These are phyloP conservation scores for Drosophila lacicola DNA, from an alignment of 2,888 invertebrate species.

Conservation along the genomic window DNA sequence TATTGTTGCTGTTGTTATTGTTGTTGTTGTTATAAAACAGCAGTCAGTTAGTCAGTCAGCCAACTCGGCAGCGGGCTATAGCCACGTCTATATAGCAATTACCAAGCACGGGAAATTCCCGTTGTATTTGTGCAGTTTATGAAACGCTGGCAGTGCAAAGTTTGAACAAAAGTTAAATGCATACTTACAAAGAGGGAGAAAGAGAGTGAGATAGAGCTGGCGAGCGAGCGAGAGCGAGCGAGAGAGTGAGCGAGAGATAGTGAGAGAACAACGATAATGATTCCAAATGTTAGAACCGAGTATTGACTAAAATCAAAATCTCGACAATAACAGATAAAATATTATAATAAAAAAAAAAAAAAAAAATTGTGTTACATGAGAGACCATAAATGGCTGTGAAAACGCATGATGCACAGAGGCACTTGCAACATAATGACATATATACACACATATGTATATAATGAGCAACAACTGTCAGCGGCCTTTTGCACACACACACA, in stretches of 20 bases:
- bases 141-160: constrained; percentile 47
- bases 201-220: background rate
- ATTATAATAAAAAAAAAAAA: background rate
- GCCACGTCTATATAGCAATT: constrained; percentile 63
- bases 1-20: constrained; percentile 23
- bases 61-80: constrained; percentile 39
- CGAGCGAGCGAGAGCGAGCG: background rate
- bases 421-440: background rate
- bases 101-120: constrained; percentile 69
- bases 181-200: constrained; percentile 7
- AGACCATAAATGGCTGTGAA: no score
- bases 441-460: constrained; percentile 2
- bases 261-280: constrained; percentile 31
- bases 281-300: constrained; percentile 24
- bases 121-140: constrained; percentile 58
- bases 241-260: background rate
- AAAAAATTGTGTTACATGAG: no score
- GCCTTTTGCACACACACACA: constrained; percentile 20
- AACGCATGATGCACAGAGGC: constrained; percentile 17
- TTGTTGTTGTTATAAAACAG: constrained; percentile 36
- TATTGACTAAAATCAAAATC: background rate
- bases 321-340: background rate
- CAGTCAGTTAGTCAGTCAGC: constrained; percentile 39
- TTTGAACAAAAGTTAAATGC: constrained; percentile 42
- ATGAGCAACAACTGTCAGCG: constrained; percentile 14